phyloP scores from a whole-genome alignment of 2,113 vertebrate genomes.

The Aspiorhynchus laticeps region DNA sequence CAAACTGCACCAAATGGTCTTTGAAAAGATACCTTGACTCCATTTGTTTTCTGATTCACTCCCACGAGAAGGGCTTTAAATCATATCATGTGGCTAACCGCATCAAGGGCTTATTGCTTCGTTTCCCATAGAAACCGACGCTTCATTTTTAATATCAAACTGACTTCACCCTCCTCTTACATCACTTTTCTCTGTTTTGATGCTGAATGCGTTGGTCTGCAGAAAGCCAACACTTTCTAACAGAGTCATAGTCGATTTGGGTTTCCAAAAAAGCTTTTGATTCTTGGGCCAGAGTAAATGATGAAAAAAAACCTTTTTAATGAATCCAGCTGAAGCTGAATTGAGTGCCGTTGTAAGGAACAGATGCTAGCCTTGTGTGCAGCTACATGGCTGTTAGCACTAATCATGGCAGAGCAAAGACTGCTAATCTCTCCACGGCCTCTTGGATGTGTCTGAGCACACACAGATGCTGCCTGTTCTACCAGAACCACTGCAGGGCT shows the following conservation, averaged over 20 bases:
- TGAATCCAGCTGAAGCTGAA: conserved; percentile 14
- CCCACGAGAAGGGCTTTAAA: conserved; percentile 55
- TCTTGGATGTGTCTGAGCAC: conserved; percentile 35
- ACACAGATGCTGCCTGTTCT: conserved; percentile 56
- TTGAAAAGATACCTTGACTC: conserved; percentile 61
- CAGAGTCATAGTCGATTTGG: not conserved
- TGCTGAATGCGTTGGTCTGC: not conserved
- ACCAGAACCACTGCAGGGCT: conserved; percentile 41
- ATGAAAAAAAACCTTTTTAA: conserved; percentile 20
- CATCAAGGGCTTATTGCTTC: conserved; percentile 19
- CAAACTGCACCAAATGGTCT: conserved; percentile 57
- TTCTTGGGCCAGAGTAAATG: not conserved
- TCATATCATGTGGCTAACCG: conserved; percentile 45
- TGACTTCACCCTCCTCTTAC: not conserved
- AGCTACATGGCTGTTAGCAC: conserved; percentile 35
- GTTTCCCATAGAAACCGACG: conserved; percentile 7
- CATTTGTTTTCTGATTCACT: conserved; percentile 43
- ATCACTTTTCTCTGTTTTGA: not conserved
- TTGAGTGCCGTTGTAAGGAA: conserved; percentile 3
- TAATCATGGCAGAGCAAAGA: conserved; percentile 42
- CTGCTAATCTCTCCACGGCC: conserved; percentile 13
- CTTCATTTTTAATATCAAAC: conserved; percentile 19
- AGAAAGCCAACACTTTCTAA: not conserved
- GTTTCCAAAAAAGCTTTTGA: conserved; percentile 32
- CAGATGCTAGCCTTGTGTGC: conserved; percentile 44